Evolutionary conservation across 2,113 vertebrate genomes (phyloP).

Genomic region (Siphamia tubifer): DNA sequence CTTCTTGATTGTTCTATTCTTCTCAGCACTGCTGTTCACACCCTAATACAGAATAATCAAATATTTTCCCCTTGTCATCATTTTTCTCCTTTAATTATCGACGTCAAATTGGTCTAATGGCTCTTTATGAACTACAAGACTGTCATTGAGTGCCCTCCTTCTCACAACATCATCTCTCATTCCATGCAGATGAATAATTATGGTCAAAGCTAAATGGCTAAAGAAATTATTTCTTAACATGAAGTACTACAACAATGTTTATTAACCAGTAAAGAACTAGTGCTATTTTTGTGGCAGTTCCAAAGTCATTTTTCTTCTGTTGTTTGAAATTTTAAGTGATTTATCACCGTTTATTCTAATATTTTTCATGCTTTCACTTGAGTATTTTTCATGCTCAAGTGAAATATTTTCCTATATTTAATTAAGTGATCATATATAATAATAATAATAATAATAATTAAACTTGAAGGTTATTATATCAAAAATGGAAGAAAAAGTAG

Average conservation of each 20-base stretch:
- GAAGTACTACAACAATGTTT: no score
- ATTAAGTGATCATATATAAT: no score
- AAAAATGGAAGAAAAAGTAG: no score
- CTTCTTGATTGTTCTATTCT: neutral
- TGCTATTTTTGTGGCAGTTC: no score
- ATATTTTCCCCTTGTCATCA: conserved; percentile 39
- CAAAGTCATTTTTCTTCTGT: no score
- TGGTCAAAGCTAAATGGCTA: conserved; percentile 40
- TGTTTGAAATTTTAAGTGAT: no score
- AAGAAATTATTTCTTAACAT: conserved; percentile 46
- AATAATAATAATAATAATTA: no score
- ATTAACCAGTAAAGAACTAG: neutral
- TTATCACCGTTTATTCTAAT: no score
- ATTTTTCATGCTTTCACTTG: no score
- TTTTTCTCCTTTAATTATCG: conserved; percentile 64
- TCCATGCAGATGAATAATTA: conserved; percentile 54
- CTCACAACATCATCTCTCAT: conserved; percentile 43
- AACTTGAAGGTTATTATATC: no score
- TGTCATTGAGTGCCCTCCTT: conserved; percentile 38
- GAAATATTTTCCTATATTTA: no score
- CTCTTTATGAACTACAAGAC: conserved; percentile 68
- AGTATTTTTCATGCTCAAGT: no score
- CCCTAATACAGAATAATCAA: conserved; percentile 18
- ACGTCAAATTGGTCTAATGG: conserved; percentile 70
- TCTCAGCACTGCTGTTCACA: conserved; percentile 6